phyloP scores from a whole-genome alignment of 1,140 invertebrate genomes.

The Euwallacea similis region DNA sequence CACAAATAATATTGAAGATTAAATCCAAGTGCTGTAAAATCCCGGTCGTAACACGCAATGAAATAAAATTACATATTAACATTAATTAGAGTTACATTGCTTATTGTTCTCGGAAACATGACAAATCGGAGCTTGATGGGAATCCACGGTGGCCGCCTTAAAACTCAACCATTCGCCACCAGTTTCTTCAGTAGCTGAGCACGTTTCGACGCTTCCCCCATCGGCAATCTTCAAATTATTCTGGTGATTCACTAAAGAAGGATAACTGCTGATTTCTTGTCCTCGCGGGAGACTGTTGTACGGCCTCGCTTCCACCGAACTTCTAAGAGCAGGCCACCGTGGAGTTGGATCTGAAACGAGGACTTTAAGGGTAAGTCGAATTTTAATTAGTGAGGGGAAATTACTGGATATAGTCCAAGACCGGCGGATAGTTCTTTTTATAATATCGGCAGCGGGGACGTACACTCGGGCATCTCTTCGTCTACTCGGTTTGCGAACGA shows the following conservation, averaged over 20 bases:
- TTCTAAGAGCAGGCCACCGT: slow-evolving; percentile 59
- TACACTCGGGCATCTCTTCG: slow-evolving; percentile 57
- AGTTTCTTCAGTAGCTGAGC: slow-evolving; percentile 44
- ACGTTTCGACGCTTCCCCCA: slow-evolving; percentile 28
- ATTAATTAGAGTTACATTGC: slow-evolving; percentile 17
- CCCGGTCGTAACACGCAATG: too few relatives aligned
- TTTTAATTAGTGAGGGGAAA: slow-evolving; percentile 30
- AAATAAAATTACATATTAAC: background rate
- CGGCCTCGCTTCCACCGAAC: slow-evolving; percentile 59
- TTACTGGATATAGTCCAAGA: slow-evolving; percentile 74
- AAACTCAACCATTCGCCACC: slow-evolving; percentile 22
- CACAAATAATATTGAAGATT: too few relatives aligned
- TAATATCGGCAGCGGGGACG: slow-evolving; percentile 64
- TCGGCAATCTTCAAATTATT: slow-evolving; percentile 31
- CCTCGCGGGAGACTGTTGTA: slow-evolving; percentile 61
- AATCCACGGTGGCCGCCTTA: background rate
- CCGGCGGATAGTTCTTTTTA: slow-evolving; percentile 66
- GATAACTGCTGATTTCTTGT: slow-evolving; percentile 50
- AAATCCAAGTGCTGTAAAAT: too few relatives aligned
- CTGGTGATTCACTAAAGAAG: slow-evolving; percentile 48
- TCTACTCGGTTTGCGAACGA: slow-evolving; percentile 55
- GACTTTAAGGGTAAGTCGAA: background rate
- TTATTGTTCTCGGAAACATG: background rate
- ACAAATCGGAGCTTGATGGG: background rate
- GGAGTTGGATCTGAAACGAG: slow-evolving; percentile 57